These are phyloP conservation scores for Peromyscus aztecus DNA, from an alignment of 2,797 vertebrate species.

Conservation along the genomic window DNA sequence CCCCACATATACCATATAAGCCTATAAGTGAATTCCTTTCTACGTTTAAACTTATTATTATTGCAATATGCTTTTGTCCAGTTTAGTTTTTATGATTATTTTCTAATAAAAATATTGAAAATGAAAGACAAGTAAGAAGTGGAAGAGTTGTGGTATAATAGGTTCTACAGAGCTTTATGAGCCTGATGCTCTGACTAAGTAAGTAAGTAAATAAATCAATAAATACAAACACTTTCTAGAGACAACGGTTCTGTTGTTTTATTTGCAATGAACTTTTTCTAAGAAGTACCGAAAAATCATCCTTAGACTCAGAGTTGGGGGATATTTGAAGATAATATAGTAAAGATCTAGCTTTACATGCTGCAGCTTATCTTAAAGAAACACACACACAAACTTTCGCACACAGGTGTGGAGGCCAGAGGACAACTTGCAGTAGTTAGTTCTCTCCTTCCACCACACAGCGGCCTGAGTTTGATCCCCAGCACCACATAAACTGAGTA, in stretches of 20 bases:
- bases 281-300: not conserved
- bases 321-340: not conserved
- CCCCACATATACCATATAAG: not conserved
- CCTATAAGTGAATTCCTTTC: constrained; percentile 17
- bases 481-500: not conserved
- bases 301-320: not conserved
- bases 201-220: not conserved
- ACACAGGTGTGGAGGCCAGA: not conserved
- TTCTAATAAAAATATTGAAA: not conserved
- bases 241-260: not conserved
- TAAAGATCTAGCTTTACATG: not conserved
- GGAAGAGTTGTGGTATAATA: not conserved
- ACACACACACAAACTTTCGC: not conserved
- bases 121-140: constrained; percentile 16
- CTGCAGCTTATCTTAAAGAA: not conserved
- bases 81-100: constrained; percentile 16
- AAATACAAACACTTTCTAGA: not conserved
- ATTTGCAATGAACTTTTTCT: constrained; percentile 44
- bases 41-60: constrained; percentile 28
- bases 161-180: not conserved
- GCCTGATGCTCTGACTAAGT: not conserved
- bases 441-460: not conserved
- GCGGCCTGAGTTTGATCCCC: not conserved
- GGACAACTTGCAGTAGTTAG: not conserved
- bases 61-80: not conserved